Evolutionary conservation across 1,140 invertebrate species (phyloP).

Genomic region (Metaphire vulgaris): DNA sequence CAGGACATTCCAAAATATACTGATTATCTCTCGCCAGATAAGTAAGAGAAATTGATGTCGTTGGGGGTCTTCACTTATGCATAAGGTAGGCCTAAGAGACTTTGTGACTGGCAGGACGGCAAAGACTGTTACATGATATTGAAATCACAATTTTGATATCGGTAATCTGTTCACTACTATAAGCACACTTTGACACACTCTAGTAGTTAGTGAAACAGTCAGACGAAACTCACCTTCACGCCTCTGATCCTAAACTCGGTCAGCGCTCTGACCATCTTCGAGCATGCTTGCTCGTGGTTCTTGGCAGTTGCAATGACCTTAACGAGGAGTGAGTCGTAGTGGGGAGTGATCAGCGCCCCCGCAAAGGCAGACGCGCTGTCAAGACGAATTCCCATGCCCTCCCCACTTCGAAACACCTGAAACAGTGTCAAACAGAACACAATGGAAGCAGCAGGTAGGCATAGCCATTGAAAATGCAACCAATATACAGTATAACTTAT

Average conservation of each 20-base stretch:
- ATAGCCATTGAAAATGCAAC: constrained; percentile 23
- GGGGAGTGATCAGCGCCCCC: constrained; percentile 94
- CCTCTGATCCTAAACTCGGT: constrained; percentile 95
- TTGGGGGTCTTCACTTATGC: too few species aligned
- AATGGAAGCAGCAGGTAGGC: constrained; percentile 41
- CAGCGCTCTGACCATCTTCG: constrained; percentile 93
- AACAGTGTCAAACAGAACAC: too few species aligned
- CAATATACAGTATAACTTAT: not conserved
- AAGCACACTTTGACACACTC: not conserved
- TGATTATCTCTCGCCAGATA: too few species aligned
- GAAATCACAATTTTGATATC: not conserved
- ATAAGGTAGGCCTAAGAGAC: too few species aligned
- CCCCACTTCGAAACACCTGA: constrained; percentile 82
- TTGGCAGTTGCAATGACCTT: constrained; percentile 95
- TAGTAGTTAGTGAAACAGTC: too few species aligned
- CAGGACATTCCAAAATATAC: too few species aligned
- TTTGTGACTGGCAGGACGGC: too few species aligned
- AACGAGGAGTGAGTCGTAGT: constrained; percentile 96
- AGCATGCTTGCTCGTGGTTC: constrained; percentile 78
- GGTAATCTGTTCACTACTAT: not conserved
- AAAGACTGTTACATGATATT: not conserved
- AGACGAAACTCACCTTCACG: too few species aligned
- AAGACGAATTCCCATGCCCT: constrained; percentile 97
- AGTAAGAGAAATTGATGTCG: too few species aligned
- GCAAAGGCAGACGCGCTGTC: constrained; percentile 93